Evolutionary conservation across 2,888 invertebrate species (phyloP).

Genomic region (Syrista parreyssii): DNA sequence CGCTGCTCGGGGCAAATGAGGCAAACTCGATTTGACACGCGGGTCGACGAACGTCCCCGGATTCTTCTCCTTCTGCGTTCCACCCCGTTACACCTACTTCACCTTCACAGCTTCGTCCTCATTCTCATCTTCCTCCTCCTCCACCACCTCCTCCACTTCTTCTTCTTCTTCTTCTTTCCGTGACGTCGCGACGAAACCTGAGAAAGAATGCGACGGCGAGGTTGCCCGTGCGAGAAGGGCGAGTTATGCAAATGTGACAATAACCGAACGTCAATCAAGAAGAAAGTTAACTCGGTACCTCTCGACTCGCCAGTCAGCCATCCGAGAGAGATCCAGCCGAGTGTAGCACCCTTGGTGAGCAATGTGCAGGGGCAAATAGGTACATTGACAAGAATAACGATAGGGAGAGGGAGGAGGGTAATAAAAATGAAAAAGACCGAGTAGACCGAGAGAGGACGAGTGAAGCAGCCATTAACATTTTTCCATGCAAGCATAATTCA

Average conservation of each 20-base stretch:
- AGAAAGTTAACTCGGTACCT: conserved; percentile 49
- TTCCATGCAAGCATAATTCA: no score
- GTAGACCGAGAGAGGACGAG: not conserved
- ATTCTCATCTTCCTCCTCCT: conserved; percentile 19
- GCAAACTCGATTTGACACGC: conserved; percentile 65
- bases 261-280: conserved; percentile 64
- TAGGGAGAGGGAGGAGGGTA: not conserved
- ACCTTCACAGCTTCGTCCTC: conserved; percentile 1
- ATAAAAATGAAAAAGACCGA: not conserved
- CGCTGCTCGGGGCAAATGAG: conserved; percentile 55
- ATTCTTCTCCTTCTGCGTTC: conserved; percentile 43
- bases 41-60: conserved; percentile 39
- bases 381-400: not conserved
- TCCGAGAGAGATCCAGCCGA: not conserved
- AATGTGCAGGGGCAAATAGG: not conserved
- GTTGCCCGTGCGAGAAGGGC: conserved; percentile 32
- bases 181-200: not conserved
- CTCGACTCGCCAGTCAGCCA: not conserved
- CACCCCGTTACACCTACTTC: no score
- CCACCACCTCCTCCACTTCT: conserved; percentile 27
- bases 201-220: not conserved
- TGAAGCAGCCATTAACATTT: no score
- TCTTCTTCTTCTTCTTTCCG: conserved; percentile 20
- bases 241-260: conserved; percentile 64
- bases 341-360: not conserved